Conservation (phyloP, 2,113 vertebrate genomes). For the Phalacrocorax carbo region DNA sequence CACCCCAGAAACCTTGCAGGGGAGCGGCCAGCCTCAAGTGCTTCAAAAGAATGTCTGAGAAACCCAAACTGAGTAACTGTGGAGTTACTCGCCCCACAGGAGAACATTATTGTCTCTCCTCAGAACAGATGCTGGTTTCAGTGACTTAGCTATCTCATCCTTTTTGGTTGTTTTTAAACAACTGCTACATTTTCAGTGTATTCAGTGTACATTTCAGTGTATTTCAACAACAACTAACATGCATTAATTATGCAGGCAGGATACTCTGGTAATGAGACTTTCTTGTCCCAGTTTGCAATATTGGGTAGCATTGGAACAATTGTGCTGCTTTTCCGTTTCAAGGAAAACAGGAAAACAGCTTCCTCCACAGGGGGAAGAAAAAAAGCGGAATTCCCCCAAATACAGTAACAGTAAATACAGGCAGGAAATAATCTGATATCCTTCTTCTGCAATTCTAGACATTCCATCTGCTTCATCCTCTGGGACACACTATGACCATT, state of each 20-base stretch:
- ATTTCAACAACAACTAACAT: background rate
- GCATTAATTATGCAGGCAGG: background rate
- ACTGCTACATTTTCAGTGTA: background rate
- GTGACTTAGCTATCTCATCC: background rate
- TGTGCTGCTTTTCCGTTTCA: background rate
- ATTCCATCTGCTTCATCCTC: background rate
- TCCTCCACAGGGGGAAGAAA: background rate
- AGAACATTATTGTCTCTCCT: background rate
- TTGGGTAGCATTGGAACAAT: background rate
- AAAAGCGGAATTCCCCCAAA: background rate
- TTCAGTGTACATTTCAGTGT: background rate
- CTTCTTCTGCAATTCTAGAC: background rate
- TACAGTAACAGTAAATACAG: background rate
- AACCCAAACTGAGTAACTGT: background rate
- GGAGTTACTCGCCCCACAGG: background rate
- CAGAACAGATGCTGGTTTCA: background rate
- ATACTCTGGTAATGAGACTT: background rate
- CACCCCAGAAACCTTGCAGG: background rate
- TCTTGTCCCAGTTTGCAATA: background rate
- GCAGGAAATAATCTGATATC: background rate
- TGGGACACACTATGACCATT: background rate
- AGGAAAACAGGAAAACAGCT: background rate
- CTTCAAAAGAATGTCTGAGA: background rate
- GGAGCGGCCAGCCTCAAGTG: background rate
- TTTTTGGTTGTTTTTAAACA: background rate